phyloP scores from a whole-genome alignment of 2,888 invertebrate genomes.

The Calameuta filiformis region DNA sequence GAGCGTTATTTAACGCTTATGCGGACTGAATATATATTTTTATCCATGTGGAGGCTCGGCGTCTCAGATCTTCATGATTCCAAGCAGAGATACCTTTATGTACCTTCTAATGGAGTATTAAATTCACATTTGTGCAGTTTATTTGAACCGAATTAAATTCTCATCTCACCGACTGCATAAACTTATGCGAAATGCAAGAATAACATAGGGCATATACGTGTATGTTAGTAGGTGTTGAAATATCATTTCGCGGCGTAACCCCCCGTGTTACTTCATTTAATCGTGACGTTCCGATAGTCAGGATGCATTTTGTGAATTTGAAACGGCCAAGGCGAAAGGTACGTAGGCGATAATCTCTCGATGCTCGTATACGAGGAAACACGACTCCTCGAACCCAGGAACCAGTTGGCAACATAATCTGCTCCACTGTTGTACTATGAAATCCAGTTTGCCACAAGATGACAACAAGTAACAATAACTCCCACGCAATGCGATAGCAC shows the following conservation, averaged over 20 bases:
- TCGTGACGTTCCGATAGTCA: neutral
- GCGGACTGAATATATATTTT: neutral
- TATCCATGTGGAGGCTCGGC: neutral
- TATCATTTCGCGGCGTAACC: neutral
- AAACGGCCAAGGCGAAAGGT: neutral
- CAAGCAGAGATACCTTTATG: neutral
- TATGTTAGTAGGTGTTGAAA: neutral
- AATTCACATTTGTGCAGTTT: neutral
- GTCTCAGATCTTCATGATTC: neutral
- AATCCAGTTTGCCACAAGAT: slow-evolving; percentile 50
- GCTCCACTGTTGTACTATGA: slow-evolving; percentile 37
- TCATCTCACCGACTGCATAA: neutral
- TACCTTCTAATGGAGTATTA: neutral
- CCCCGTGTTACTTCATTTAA: neutral
- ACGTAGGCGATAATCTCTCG: neutral
- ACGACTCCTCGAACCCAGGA: slow-evolving; percentile 5
- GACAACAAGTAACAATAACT: slow-evolving; percentile 49
- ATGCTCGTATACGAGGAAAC: neutral
- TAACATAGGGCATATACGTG: neutral
- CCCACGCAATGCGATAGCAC: slow-evolving; percentile 42
- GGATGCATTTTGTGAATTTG: neutral
- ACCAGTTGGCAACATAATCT: slow-evolving; percentile 50
- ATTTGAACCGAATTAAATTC: neutral
- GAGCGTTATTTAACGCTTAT: neutral
- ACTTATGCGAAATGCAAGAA: neutral